Evolutionary conservation across 1,140 invertebrate genomes (phyloP).

Genomic region (Penaeus japonicus): DNA sequence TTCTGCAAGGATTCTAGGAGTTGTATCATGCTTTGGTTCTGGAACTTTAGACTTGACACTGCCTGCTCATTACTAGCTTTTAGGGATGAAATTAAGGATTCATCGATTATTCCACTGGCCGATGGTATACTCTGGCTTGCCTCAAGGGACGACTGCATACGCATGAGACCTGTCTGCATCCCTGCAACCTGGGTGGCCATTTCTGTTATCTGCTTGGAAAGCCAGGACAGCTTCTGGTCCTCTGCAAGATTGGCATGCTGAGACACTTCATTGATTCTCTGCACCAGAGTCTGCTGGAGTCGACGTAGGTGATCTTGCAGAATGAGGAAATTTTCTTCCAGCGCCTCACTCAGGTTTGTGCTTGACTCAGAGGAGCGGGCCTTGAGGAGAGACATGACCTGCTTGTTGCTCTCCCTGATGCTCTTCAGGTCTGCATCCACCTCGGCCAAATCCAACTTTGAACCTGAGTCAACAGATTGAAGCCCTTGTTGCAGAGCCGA

Average conservation of each 20-base stretch:
- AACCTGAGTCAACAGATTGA: background rate
- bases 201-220: slow-evolving; percentile 27
- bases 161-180: slow-evolving; percentile 1
- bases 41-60: background rate
- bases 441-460: background rate
- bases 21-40: slow-evolving; percentile 38
- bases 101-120: background rate
- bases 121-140: slow-evolving; percentile 6
- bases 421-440: slow-evolving; percentile 10
- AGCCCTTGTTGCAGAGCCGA: background rate
- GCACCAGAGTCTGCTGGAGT: slow-evolving; percentile 30
- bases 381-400: background rate
- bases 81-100: slow-evolving; percentile 18
- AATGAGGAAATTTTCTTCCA: slow-evolving; percentile 48
- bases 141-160: slow-evolving; percentile 26
- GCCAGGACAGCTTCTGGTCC: slow-evolving; percentile 16
- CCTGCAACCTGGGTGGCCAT: slow-evolving; percentile 31
- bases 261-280: slow-evolving; percentile 38
- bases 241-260: slow-evolving; percentile 24
- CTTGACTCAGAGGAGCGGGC: slow-evolving; percentile 20
- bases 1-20: slow-evolving; percentile 30
- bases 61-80: slow-evolving; percentile 23
- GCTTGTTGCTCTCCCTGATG: slow-evolving; percentile 34
- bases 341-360: slow-evolving; percentile 27
- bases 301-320: slow-evolving; percentile 29